Evolutionary conservation across 2,797 vertebrate species (phyloP).

Genomic region (Phoxinus dragarum): DNA sequence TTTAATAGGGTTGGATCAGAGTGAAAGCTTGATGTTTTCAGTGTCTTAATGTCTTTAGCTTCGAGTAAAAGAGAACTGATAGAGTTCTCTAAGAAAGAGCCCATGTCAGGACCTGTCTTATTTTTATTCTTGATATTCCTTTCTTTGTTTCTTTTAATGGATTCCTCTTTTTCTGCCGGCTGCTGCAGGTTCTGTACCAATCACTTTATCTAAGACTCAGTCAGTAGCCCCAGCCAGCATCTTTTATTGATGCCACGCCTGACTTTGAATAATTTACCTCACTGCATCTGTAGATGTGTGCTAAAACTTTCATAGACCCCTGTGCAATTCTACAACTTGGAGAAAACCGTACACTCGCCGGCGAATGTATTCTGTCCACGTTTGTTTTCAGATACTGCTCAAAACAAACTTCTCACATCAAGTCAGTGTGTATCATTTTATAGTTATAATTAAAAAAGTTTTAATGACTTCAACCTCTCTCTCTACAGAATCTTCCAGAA

Average conservation of each 20-base stretch:
- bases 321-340: slow-evolving; percentile 3
- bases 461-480: slow-evolving; percentile 35
- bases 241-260: slow-evolving; percentile 54
- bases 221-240: slow-evolving; percentile 37
- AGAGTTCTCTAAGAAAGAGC: not conserved
- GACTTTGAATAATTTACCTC: slow-evolving; percentile 57
- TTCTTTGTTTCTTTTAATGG: slow-evolving; percentile 14
- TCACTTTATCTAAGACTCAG: slow-evolving; percentile 21
- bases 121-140: slow-evolving; percentile 12
- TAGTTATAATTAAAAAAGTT: not conserved
- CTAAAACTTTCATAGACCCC: slow-evolving; percentile 50
- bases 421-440: not conserved
- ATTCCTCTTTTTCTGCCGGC: slow-evolving; percentile 13
- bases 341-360: not conserved
- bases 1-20: not conserved
- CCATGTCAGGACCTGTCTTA: not conserved
- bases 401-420: not conserved
- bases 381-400: slow-evolving; percentile 26
- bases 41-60: not conserved
- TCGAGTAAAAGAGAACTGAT: not conserved
- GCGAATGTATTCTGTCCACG: not conserved
- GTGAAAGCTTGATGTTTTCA: not conserved
- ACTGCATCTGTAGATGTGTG: slow-evolving; percentile 41
- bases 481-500: slow-evolving; percentile 84
- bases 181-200: slow-evolving; percentile 15